A percentile compares a stretch with the other conserved stretches of the same genome.
Evolutionary conservation across 1,140 invertebrate species (phyloP).

Genomic region (Saccostrea echinata): DNA sequence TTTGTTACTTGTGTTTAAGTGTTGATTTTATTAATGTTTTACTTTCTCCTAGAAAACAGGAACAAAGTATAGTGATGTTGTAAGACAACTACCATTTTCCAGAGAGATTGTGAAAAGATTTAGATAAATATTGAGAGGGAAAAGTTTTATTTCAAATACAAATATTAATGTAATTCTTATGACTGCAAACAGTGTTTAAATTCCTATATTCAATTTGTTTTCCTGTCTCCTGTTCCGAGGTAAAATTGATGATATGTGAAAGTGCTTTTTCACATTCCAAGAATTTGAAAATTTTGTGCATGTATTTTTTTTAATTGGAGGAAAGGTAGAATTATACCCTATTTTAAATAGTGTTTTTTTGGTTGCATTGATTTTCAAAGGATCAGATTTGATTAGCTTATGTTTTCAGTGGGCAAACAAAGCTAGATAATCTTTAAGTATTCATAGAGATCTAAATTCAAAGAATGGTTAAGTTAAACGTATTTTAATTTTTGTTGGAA

Average conservation of each 20-base stretch:
- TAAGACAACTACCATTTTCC: neutral
- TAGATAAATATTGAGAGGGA: neutral
- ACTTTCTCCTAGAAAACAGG: constrained; percentile 5
- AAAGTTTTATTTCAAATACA: neutral
- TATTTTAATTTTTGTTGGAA: neutral
- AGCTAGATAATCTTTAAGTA: no score
- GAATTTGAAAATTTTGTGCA: no score
- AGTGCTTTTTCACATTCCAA: no score
- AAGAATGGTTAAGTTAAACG: neutral
- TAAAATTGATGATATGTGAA: no score
- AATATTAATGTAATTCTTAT: neutral
- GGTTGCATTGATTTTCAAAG: no score
- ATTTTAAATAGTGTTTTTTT: no score
- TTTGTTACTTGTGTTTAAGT: constrained; percentile 11
- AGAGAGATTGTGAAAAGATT: neutral
- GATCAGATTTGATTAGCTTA: no score
- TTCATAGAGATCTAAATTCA: no score
- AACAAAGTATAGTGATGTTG: constrained; percentile 26
- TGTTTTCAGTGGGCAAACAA: no score
- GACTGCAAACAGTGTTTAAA: neutral
- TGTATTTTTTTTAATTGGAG: no score
- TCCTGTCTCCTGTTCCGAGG: no score
- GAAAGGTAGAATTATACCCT: no score
- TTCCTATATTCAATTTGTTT: neutral
- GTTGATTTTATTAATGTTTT: constrained; percentile 23